Evolutionary conservation across 1,140 invertebrate species (phyloP), one percentile per base, ranked within the genome.

Genomic region (Lerema accius): DNA sequence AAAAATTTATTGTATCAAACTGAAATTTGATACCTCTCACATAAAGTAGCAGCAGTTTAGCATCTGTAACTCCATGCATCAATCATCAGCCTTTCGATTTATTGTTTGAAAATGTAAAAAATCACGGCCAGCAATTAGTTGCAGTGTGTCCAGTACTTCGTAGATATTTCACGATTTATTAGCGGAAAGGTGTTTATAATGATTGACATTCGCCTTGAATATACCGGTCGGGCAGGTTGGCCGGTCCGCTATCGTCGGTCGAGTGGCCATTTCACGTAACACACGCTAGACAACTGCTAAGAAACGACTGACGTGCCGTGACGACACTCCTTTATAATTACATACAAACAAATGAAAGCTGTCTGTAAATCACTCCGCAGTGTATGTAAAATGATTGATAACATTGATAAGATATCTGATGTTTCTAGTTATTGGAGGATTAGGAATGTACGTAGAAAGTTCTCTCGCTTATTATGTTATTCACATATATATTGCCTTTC

Each of bases 181-280:
- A 65, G 55, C 63, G 56, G 19, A 63, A 40, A 69, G 53, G 63
- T 51, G 66, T 53, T 28, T 61, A 59, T 61, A 62, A 51, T 49
- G 61, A 67, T 67, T 71, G 72, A 74, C 78, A 78, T 80, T 80
- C 67, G 74, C 78, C 78, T 78, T 78, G 78, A 78, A 49, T 73
- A 40, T 43, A 62, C 68, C 61, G 11, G 70, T 63, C 26, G 5
- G 35, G 15, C 63, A 6, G 28, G 37, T 43, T 40, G 7, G 7
- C 10, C 6, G 14, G 11, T 11, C n/a, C 19, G 26, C 1, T 49
- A 10, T 49, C 28, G 14, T 9, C 26, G 0, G 35, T 53, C 39
- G 39, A 26, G 16, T 28, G 51, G 23, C 51, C 39, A 55, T 55
- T 53, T 53, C 39, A 26, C 51, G 19, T n/a, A 43, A 55, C 28